Base-by-base conservation (phyloP, 1,140 invertebrate species). In the Lordiphosa clarofinis region DNA sequence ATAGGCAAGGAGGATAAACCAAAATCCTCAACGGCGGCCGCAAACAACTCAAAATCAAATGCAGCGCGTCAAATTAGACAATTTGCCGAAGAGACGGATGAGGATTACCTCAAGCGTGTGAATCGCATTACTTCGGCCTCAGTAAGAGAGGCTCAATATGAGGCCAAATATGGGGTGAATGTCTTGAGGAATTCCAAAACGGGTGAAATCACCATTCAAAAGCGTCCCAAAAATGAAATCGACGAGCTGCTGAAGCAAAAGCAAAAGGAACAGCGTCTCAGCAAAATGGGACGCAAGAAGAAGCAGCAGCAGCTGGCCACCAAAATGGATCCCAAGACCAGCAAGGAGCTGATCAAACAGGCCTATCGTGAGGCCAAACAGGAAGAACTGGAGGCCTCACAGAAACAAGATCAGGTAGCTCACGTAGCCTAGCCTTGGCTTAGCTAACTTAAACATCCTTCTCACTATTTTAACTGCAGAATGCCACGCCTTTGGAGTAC, bases 161-260 rank as follows among this genome's bases (percentile, higher is more conserved):
- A 92, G 59, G 88, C 89, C 3, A 92, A 92, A 48, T 92, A 89
- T 56, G 88, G 89, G 12, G 91, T 92, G 0, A 86, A 91, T 53
- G 89, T 92, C 0, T 86, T 91, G 40, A 72, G 91, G 10, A 87
- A 92, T 74, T 49, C 82, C 0, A 67, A 88, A 42, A 91, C 91
- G 4, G 91, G 91, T 2, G 56, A 88, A 24, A 87, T 92, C 19
- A 88, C 90, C 5, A 15, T 91, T 8, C 79, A 87, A 35, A 92
- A 91, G 60, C 66, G 70, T 0, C 70, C 82, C 0, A 90, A 90
- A 61, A 89, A 90, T 33, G 90, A 92, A 67, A 71, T 90, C 3
- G 90, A 90, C 21, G 87, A 90, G 43, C 42, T 91, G 31, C 64
- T 91, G 0, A 90, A 90, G 60, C 59, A 86, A 28, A 88, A 87